Percentiles rank a stretch among this genome's conserved stretches.
Evolutionary conservation across 2,113 vertebrate genomes (phyloP).

Genomic region (Vanacampus margaritifer): DNA sequence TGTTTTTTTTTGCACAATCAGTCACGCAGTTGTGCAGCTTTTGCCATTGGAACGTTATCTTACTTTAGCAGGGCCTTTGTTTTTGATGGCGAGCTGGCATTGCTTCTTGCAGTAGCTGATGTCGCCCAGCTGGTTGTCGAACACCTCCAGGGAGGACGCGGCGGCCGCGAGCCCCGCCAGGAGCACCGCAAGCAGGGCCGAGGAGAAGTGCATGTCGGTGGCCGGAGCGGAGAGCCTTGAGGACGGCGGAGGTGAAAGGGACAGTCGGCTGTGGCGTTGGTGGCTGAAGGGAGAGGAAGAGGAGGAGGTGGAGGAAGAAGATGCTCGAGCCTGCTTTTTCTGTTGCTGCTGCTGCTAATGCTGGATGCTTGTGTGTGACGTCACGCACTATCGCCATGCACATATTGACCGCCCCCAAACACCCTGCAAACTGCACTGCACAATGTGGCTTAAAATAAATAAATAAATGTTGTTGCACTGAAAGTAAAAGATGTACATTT

Average conservation of each 20-base stretch:
- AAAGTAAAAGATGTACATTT: background rate
- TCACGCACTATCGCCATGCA: conserved; percentile 56
- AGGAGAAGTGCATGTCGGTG: conserved; percentile 62
- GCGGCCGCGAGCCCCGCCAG: conserved; percentile 62
- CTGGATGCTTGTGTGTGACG: conserved; percentile 57
- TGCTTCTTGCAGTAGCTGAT: conserved; percentile 84
- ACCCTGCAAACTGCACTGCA: conserved; percentile 47
- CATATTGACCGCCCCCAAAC: conserved; percentile 14
- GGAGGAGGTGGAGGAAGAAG: conserved; percentile 1
- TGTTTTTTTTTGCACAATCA: background rate
- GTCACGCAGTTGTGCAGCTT: background rate
- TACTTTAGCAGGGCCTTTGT: conserved; percentile 78
- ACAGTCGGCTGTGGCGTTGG: background rate
- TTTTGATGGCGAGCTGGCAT: conserved; percentile 78
- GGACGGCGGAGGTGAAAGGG: background rate
- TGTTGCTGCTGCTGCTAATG: conserved; percentile 31
- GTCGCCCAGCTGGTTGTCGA: conserved; percentile 82
- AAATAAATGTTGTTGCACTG: background rate
- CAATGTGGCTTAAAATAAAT: conserved; percentile 24
- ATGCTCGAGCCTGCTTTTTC: background rate
- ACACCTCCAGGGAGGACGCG: conserved; percentile 71
- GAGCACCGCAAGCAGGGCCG: conserved; percentile 68
- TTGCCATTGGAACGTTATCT: conserved; percentile 46
- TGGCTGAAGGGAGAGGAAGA: background rate
- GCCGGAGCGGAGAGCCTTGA: conserved; percentile 32